Evolutionary conservation across 2,113 vertebrate genomes (phyloP), one percentile per base, ranked within the genome.

Genomic region (Paedocypris sp.): DNA sequence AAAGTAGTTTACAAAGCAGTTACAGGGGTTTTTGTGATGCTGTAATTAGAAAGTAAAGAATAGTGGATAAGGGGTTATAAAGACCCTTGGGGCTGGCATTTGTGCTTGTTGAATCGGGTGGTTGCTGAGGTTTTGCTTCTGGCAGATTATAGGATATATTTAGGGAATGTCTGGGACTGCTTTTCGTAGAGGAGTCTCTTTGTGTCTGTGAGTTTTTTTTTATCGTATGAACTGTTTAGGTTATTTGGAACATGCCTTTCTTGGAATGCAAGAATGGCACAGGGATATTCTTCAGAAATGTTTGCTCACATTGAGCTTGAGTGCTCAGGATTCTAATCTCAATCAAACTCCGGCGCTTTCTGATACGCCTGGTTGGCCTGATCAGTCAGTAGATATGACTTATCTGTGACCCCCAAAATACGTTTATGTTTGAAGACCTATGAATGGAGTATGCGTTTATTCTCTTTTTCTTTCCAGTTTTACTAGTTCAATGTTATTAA

Each of bases 11-110:
- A n/a, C n/a, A n/a, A n/a, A n/a, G n/a, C n/a, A n/a, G n/a, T n/a
- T n/a, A n/a, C n/a, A n/a, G n/a, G n/a, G n/a, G n/a, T n/a, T n/a
- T n/a, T n/a, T 46, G 2, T 15, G 11, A 25, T 23, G 64, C 73
- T 51, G 56, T 79, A 74, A 76, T 78, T 76, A 75, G 67, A 48
- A 60, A 56, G 51, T 68, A 32, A 56, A 53, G 60, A 38, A n/a
- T 51, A 66, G 57, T 71, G 58, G 74, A 73, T 41, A 45, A 50
- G 23, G 39, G 54, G n/a, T 64, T 52, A 1, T 52, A 50, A 75
- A 69, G 47, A 49, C 62, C 64, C 45, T 75, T 70, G 64, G 29
- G 54, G 45, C 46, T 60, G 25, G 18, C 64, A 36, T 62, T 26
- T 58, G 41, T 39, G 62, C 67, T 47, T 43, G 52, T 57, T 50